Evolutionary conservation across 2,797 vertebrate genomes (phyloP).

Genomic region (Etheostoma nigrum): DNA sequence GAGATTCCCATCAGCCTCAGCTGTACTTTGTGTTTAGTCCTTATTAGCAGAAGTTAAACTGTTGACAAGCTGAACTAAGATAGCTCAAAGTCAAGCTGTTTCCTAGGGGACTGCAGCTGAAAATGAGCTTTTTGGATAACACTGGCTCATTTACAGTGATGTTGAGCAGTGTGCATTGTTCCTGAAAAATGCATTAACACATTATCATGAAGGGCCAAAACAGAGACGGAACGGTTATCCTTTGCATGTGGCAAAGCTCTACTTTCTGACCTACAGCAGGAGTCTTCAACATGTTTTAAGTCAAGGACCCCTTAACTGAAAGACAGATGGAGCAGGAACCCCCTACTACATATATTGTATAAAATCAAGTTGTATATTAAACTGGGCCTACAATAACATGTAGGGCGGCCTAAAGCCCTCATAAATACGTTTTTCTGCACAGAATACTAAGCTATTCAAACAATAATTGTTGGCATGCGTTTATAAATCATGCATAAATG

Average conservation of each 20-base stretch:
- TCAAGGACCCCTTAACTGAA: too few relatives aligned
- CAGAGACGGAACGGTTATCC: neutral
- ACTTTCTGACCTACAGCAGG: neutral
- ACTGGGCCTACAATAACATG: too few relatives aligned
- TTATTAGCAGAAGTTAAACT: neutral
- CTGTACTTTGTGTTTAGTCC: neutral
- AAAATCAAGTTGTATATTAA: too few relatives aligned
- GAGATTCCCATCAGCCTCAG: neutral
- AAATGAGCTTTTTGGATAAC: neutral
- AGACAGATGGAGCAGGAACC: too few relatives aligned
- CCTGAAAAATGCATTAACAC: constrained; percentile 1
- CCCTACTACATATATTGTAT: too few relatives aligned
- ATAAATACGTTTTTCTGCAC: too few relatives aligned
- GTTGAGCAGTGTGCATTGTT: neutral
- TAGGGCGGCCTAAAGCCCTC: too few relatives aligned
- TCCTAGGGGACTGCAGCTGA: neutral
- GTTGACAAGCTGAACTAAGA: neutral
- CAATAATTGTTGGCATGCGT: too few relatives aligned
- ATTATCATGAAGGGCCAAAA: neutral
- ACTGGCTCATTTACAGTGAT: neutral
- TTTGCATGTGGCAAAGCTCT: neutral
- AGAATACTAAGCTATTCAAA: too few relatives aligned
- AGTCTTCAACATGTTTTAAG: too few relatives aligned
- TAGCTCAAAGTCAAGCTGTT: neutral
- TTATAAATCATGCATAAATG: too few relatives aligned